phyloP scores from a whole-genome alignment of 2,888 invertebrate species.

The Hirudinaria manillensis region DNA sequence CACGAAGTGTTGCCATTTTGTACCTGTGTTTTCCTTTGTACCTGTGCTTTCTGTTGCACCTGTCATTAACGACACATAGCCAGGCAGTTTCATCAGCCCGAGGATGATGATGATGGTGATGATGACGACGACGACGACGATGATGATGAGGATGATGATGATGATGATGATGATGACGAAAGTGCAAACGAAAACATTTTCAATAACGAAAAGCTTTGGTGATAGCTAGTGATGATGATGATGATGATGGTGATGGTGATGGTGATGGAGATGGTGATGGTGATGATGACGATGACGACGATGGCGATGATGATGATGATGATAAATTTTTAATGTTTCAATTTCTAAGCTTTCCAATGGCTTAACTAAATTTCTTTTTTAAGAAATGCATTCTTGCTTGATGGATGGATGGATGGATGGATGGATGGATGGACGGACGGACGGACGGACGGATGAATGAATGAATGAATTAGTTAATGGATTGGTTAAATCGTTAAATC shows the following conservation, averaged over 20 bases:
- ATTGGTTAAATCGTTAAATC: background rate
- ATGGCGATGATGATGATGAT: constrained; percentile 29
- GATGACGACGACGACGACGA: constrained; percentile 27
- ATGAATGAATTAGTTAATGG: background rate
- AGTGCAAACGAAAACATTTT: background rate
- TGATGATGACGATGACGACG: constrained; percentile 30
- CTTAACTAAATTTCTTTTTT: too few species aligned
- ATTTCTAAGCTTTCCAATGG: too few species aligned
- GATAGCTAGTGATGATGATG: constrained; percentile 9
- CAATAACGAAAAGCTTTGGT: background rate
- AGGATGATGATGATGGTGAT: constrained; percentile 25
- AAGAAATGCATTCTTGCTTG: too few species aligned
- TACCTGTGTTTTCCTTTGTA: too few species aligned
- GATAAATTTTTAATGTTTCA: constrained; percentile 1
- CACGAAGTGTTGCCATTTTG: too few species aligned
- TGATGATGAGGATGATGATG: constrained; percentile 31
- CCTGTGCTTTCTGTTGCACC: too few species aligned
- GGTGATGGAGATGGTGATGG: constrained; percentile 26
- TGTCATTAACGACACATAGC: too few species aligned
- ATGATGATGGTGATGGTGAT: constrained; percentile 21
- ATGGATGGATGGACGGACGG: too few species aligned
- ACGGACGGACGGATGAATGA: too few species aligned
- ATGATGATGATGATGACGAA: constrained; percentile 30
- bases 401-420: too few species aligned
- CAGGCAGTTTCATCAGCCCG: background rate